Evolutionary conservation across 2,888 invertebrate genomes (phyloP).

Genomic region (Octonoba sinensis): DNA sequence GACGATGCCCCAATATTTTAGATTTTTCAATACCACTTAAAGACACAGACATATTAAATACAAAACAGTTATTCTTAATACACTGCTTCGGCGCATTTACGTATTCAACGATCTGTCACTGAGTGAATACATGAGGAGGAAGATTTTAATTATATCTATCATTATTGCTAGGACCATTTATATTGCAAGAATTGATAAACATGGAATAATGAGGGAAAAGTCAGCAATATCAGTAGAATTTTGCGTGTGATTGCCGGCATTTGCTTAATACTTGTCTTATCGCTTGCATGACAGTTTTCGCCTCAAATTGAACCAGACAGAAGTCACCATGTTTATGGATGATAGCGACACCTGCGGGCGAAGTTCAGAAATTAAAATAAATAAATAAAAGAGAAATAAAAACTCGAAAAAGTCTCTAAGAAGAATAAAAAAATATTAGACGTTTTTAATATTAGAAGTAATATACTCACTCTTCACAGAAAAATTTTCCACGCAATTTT

Average conservation of each 20-base stretch:
- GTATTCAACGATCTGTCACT: conserved; percentile 39
- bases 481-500: too few species aligned
- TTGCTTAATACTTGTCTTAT: neutral
- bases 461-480: too few species aligned
- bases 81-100: conserved; percentile 27
- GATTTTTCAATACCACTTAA: conserved; percentile 60
- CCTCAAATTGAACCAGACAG: conserved; percentile 14
- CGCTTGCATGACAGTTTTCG: conserved; percentile 4
- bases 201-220: neutral
- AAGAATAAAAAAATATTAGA: too few species aligned
- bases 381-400: too few species aligned
- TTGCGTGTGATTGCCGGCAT: neutral
- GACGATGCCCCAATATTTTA: conserved; percentile 60
- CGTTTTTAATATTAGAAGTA: too few species aligned
- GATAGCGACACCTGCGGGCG: conserved; percentile 38
- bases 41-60: conserved; percentile 60
- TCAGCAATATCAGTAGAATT: neutral
- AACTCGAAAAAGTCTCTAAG: too few species aligned
- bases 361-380: too few species aligned
- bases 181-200: neutral
- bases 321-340: conserved; percentile 53
- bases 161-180: conserved; percentile 19
- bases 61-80: conserved; percentile 37
- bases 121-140: conserved; percentile 23
- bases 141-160: conserved; percentile 16